Percentiles rank a stretch among this genome's conserved stretches.
Evolutionary conservation across 2,113 vertebrate species (phyloP).

Genomic region (Coreoperca whiteheadi): DNA sequence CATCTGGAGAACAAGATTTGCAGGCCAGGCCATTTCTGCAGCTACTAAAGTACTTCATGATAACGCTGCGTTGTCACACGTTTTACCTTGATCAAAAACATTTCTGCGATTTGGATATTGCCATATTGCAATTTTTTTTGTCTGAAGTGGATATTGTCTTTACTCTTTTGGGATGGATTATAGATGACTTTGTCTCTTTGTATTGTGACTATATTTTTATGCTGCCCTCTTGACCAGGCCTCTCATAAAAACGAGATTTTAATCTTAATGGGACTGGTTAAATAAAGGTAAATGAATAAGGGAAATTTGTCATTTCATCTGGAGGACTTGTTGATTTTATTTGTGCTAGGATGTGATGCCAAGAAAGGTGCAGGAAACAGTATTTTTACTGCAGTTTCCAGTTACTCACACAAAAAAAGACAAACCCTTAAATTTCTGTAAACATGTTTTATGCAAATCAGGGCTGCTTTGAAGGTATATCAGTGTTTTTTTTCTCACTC

Average conservation of each 20-base stretch:
- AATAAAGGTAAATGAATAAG: background rate
- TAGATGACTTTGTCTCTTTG: background rate
- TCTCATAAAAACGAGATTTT: background rate
- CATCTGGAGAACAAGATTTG: too few relatives aligned
- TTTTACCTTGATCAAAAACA: too few relatives aligned
- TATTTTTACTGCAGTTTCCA: background rate
- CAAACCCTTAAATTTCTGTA: background rate
- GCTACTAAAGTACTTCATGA: too few relatives aligned
- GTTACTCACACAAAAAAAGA: background rate
- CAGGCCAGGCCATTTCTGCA: too few relatives aligned
- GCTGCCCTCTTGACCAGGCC: background rate
- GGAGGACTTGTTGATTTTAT: background rate
- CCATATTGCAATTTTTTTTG: too few relatives aligned
- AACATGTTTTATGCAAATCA: conserved; percentile 37
- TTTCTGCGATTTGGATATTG: too few relatives aligned
- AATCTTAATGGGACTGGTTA: background rate
- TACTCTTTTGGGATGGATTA: background rate
- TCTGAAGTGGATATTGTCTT: background rate
- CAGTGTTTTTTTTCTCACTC: background rate
- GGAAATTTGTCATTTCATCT: background rate
- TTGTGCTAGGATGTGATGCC: background rate
- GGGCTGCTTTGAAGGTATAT: background rate
- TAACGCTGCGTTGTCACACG: too few relatives aligned
- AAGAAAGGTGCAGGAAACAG: background rate
- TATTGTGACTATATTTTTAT: background rate